These are phyloP conservation scores for Tachystola acroxantha DNA, from an alignment of 2,888 invertebrate genomes.

Conservation along the genomic window DNA sequence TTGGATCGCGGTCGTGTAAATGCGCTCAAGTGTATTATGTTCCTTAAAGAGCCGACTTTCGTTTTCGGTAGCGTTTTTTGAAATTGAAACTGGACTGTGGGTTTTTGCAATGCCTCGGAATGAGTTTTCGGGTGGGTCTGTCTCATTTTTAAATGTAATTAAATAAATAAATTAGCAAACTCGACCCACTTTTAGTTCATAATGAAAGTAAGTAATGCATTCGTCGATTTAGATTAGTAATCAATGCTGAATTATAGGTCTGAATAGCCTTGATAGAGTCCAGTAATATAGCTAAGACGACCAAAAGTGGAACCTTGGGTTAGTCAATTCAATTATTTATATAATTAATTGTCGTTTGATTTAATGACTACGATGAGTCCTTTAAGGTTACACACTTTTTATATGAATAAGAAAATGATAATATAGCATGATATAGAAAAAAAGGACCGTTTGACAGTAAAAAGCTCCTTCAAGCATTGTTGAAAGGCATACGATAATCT, in stretches of 20 bases:
- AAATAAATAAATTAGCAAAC: not conserved
- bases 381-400: too few relatives aligned
- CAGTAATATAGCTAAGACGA: too few relatives aligned
- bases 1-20: conserved; percentile 75
- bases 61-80: conserved; percentile 65
- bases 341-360: too few relatives aligned
- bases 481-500: conserved; percentile 25
- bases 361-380: too few relatives aligned
- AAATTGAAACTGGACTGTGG: conserved; percentile 31
- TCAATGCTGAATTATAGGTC: too few relatives aligned
- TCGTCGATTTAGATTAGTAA: too few relatives aligned
- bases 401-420: too few relatives aligned
- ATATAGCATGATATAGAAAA: conserved; percentile 1
- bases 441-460: not conserved
- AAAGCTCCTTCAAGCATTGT: conserved; percentile 12
- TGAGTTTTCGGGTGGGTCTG: conserved; percentile 26
- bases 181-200: too few relatives aligned
- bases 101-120: conserved; percentile 15
- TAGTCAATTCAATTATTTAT: too few relatives aligned
- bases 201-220: too few relatives aligned
- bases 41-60: conserved; percentile 51
- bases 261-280: too few relatives aligned
- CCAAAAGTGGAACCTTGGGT: too few relatives aligned
- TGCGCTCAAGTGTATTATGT: conserved; percentile 67
- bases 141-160: not conserved